Base-by-base conservation (phyloP, 2,797 vertebrate species). In the Enteromius unitaeniatus region DNA sequence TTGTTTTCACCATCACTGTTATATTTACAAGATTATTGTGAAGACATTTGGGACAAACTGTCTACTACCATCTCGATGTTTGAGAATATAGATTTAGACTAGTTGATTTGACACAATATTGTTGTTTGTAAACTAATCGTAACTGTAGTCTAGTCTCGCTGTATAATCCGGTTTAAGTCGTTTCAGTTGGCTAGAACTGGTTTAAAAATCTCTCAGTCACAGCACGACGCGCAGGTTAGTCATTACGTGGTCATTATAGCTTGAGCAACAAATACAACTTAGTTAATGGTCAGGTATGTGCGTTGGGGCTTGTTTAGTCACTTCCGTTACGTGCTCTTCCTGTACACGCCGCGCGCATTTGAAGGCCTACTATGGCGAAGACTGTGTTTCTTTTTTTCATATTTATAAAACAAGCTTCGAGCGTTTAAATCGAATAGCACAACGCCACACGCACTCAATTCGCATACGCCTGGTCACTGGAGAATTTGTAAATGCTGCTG, bases 261-360 rank as follows among this genome's bases (percentile, higher is more conserved):
- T 82, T 74, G 69, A 13, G 55, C 55, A 82, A 74, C 53, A 62
- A 72, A 49, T 58, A 64, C 42, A 64, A n/a, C 14, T 70, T 49
- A 45, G 55, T 64, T 49, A 74, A 6, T 82, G 69, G 64, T 51
- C 37, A 55, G 78, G 34, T 70, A 69, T 45, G 31, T 45, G 23
- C 4, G 37, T 47, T 5, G 3, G 10, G 34, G 15, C 5, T 34
- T 34, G 14, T 78, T 60, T 55, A 84, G 53, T 88, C 82, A 86
- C 82, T 86, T 86, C 87, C 84, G 78, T 26, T 53, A n/a, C 62
- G 13, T 11, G 58, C 75, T 37, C 37, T 42, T 62, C 73, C 75
- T 79, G 83, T 75, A 53, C 82, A 55, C 65, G 40, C n/a, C 19
- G 26, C 49, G 72, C 60, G 47, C 64, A n/a, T 72, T 60, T 15